phyloP scores from a whole-genome alignment of 2,113 vertebrate species.

The Bubo blakistoni region DNA sequence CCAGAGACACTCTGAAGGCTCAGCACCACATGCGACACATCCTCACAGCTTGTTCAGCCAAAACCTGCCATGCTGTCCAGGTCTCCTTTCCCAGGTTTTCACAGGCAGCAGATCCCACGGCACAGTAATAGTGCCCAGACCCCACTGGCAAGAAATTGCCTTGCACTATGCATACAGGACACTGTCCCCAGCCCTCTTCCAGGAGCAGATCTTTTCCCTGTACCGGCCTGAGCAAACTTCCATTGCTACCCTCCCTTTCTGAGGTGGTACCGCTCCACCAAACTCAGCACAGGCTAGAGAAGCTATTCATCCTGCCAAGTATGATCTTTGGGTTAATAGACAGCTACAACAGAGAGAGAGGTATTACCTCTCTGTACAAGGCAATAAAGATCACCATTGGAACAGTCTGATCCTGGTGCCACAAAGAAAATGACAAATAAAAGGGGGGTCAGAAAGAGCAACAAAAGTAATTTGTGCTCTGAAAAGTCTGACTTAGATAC shows the following conservation, averaged over 20 bases:
- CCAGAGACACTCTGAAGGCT: neutral
- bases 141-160: fast-evolving
- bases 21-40: fast-evolving
- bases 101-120: neutral
- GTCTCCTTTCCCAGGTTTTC: neutral
- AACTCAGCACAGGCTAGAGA: neutral
- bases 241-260: neutral
- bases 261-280: neutral
- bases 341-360: neutral
- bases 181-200: neutral
- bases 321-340: neutral
- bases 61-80: neutral
- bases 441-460: neutral
- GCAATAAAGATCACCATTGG: neutral
- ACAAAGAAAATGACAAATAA: neutral
- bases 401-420: neutral
- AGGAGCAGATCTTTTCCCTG: neutral
- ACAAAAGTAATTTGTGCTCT: neutral
- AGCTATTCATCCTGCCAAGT: neutral
- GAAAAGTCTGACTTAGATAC: neutral
- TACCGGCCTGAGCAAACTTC: neutral
- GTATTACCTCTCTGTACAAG: neutral
- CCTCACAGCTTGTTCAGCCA: neutral
- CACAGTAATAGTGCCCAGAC: neutral
- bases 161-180: too few relatives aligned